phyloP scores from a whole-genome alignment of 2,113 vertebrate species.

The Prionailurus bengalensis region DNA sequence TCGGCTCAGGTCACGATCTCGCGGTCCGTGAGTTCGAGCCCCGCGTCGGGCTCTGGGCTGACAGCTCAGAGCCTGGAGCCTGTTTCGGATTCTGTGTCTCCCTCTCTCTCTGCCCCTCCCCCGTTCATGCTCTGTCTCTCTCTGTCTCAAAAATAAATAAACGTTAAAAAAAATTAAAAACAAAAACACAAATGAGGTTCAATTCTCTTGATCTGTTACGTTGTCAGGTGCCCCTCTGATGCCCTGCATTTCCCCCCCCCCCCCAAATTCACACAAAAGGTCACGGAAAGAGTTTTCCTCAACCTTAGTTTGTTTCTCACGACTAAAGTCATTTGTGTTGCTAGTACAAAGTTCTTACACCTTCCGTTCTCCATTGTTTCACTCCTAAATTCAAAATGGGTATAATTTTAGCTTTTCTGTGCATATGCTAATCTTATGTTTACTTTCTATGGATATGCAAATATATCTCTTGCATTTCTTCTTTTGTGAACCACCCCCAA shows the following conservation, averaged over 20 bases:
- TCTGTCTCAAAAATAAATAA: too few species aligned
- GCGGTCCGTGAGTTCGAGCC: too few species aligned
- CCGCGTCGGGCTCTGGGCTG: too few species aligned
- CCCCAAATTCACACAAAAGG: background rate
- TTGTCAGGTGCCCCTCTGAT: background rate
- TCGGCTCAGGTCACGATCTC: too few species aligned
- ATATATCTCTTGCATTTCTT: background rate
- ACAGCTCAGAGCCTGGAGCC: too few species aligned
- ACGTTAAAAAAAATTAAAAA: too few species aligned
- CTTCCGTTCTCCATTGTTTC: background rate
- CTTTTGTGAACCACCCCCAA: background rate
- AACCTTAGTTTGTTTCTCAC: slow-evolving; percentile 42
- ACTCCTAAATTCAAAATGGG: background rate
- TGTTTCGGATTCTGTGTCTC: too few species aligned
- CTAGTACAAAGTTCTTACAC: slow-evolving; percentile 18
- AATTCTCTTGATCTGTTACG: background rate
- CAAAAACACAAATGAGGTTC: background rate
- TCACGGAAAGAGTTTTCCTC: background rate
- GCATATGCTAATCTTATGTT: background rate
- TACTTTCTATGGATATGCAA: background rate
- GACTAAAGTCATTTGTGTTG: background rate
- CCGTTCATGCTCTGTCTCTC: too few species aligned
- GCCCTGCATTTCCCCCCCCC: slow-evolving; percentile 12
- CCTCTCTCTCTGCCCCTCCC: too few species aligned
- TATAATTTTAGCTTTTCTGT: slow-evolving; percentile 7